Base-by-base conservation (phyloP, 1,140 invertebrate species). In the Phymorhynchus buccinoides region DNA sequence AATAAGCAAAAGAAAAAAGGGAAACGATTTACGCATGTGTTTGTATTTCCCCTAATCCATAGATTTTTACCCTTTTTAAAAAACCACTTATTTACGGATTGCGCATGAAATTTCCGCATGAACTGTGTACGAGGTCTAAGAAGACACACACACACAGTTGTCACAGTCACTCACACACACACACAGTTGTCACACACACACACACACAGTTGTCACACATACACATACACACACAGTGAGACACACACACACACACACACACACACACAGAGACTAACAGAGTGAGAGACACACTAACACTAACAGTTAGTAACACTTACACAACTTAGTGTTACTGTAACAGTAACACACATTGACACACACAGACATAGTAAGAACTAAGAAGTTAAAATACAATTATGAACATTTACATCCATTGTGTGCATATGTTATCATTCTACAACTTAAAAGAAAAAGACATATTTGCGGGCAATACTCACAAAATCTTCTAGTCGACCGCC, bases 161-260 rank as follows among this genome's bases (percentile, higher is more conserved):
- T 66, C 4, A 27, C 18, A 14, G 9, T 27, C 4, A 66, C 62
- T 4, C 7, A 12, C 62, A 7, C 62, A 66, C 4, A 27, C 62
- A 66, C 22, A 66, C 18, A 66, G 9, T 27, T 22, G 7, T 48
- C 44, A 9, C 44, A 12, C n/a, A 12, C 62, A 12, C 62, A 6
- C 16, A 12, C 16, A 6, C 22, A 27, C 62, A 66, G 7, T 27
- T 66, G 9, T 66, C 16, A 12, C 62, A 12, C 16, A 12, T 27
- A 12, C n/a, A 12, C 16, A 14, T 6, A 12, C 16, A n/a, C n/a
- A n/a, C n/a, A n/a, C n/a, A n/a, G n/a, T n/a, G n/a, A n/a, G 9
- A 66, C 62, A 66, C n/a, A 30, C n/a, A 66, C n/a, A 66, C n/a
- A 66, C 62, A 66, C 62, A 66, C 62, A 66, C 62, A 66, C 62